Conservation (phyloP, 2,113 vertebrate genomes). For the Syrmaticus mikado region DNA sequence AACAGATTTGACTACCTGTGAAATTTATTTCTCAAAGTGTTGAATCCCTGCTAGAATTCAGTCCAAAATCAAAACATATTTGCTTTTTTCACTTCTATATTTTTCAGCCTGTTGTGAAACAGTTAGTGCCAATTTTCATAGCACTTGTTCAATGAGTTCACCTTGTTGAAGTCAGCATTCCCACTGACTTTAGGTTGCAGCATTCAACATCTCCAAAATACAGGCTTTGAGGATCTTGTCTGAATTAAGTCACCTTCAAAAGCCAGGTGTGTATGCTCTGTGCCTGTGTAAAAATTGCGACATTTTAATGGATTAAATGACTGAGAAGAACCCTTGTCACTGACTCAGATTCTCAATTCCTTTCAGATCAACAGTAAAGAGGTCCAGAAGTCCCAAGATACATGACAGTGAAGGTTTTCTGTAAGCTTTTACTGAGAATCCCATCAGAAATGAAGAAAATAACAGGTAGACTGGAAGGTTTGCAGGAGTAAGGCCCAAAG, state of each 20-base stretch:
- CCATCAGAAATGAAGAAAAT: background rate
- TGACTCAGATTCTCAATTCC: background rate
- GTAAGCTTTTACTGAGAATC: background rate
- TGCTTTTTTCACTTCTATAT: background rate
- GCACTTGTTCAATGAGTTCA: background rate
- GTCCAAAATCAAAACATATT: background rate
- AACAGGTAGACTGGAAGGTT: background rate
- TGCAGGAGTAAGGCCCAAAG: background rate
- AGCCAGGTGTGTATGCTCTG: background rate
- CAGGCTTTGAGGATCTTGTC: background rate
- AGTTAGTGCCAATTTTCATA: background rate
- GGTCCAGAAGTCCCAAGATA: background rate
- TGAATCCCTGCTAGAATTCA: background rate
- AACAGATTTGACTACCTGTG: background rate
- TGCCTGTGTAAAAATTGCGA: accelerated
- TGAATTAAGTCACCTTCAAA: background rate
- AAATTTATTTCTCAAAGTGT: background rate
- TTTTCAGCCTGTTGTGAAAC: background rate
- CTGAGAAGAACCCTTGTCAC: background rate
- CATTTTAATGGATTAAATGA: background rate
- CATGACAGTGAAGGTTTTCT: background rate
- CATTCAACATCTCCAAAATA: background rate
- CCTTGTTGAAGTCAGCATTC: background rate
- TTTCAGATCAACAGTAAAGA: background rate
- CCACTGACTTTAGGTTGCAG: background rate